Conservation (phyloP, 2,888 invertebrate species). For the Bruchidius siliquastri region DNA sequence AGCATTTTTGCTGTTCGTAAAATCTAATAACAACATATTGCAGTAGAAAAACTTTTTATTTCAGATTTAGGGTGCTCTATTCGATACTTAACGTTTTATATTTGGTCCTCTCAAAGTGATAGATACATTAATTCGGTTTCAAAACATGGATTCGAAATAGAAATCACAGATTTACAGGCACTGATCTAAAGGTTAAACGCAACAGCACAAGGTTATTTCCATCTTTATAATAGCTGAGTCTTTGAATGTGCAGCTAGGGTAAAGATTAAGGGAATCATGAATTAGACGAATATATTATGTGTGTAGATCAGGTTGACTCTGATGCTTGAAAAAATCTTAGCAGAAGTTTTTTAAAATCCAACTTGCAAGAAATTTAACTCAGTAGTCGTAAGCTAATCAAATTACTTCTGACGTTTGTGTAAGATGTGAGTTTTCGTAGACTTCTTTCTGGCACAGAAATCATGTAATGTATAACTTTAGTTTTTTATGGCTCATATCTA, state of each 20-base stretch:
- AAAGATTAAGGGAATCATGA: no score
- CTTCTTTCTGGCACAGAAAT: no score
- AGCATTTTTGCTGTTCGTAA: background rate
- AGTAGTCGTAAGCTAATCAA: no score
- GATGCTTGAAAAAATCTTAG: no score
- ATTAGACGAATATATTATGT: no score
- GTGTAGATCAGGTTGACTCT: no score
- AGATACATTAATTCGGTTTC: slow-evolving; percentile 18
- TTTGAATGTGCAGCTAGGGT: background rate
- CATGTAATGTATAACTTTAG: no score
- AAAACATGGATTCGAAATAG: slow-evolving; percentile 28
- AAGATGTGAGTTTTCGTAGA: no score
- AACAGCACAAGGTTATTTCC: background rate
- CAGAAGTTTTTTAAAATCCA: no score
- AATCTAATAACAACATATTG: background rate
- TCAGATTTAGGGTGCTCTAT: background rate
- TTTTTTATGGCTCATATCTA: no score
- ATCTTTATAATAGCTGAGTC: background rate
- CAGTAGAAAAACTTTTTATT: background rate
- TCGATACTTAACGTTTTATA: slow-evolving; percentile 10
- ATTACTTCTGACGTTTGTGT: no score
- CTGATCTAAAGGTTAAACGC: slow-evolving; percentile 22
- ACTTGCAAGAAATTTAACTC: no score
- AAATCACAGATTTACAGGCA: slow-evolving; percentile 47
- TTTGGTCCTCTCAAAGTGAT: slow-evolving; percentile 21